Percentiles rank a stretch among this genome's conserved stretches.
phyloP scores from a whole-genome alignment of 2,113 vertebrate species.

The Pelvicachromis taeniatus region DNA sequence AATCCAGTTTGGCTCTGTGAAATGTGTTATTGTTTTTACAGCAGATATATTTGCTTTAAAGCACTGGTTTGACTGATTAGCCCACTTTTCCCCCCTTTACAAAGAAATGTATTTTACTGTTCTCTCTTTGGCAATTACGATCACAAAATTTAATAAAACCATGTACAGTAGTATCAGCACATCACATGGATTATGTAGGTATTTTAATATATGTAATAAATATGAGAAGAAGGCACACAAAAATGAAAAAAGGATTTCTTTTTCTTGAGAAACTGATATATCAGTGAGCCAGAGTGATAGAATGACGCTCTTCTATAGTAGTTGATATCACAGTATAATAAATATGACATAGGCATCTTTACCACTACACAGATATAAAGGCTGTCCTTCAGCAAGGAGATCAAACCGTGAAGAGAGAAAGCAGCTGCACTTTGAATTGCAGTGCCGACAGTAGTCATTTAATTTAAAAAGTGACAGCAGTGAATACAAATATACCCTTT shows the following conservation, averaged over 20 bases:
- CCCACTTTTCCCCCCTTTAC: not conserved
- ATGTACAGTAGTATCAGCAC: not conserved
- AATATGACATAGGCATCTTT: not conserved
- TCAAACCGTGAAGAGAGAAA: not conserved
- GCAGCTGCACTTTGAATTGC: constrained; percentile 9
- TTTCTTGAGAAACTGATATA: not conserved
- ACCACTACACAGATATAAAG: not conserved
- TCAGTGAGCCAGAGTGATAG: not conserved
- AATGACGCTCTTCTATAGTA: not conserved
- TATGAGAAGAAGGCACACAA: constrained; percentile 33
- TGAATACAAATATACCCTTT: constrained; percentile 4
- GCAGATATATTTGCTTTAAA: not conserved
- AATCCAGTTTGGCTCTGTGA: not conserved
- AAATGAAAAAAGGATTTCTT: not conserved
- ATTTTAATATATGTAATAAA: not conserved
- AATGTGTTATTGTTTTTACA: not conserved
- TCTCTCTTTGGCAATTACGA: not conserved
- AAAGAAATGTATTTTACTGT: not conserved
- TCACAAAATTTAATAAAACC: not conserved
- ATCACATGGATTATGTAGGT: not conserved
- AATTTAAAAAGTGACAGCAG: constrained; percentile 33
- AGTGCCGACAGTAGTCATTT: constrained; percentile 35
- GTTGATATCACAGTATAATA: not conserved
- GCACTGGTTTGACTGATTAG: not conserved
- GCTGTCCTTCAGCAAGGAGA: not conserved